These are phyloP conservation scores for Hypsopygia costalis DNA, from an alignment of 2,888 invertebrate genomes.

Conservation along the genomic window DNA sequence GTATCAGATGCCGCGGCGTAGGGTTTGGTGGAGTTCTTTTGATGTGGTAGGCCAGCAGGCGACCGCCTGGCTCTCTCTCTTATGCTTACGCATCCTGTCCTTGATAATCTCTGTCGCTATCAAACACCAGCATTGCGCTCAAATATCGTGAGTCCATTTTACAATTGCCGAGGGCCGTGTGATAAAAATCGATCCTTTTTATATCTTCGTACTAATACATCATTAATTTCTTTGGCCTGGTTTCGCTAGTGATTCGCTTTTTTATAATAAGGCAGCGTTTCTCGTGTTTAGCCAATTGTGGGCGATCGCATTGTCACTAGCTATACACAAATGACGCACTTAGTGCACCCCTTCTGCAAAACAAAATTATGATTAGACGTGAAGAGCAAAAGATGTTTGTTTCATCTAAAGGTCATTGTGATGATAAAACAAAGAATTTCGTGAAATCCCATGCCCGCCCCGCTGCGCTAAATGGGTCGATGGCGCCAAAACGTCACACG, in stretches of 20 bases:
- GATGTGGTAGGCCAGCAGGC: slow-evolving; percentile 71
- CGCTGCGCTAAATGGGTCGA: slow-evolving; percentile 73
- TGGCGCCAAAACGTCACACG: slow-evolving; percentile 77
- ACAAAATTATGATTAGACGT: slow-evolving; percentile 37
- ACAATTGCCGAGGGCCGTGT: slow-evolving; percentile 74
- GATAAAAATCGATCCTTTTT: slow-evolving; percentile 69
- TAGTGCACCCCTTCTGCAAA: slow-evolving; percentile 75
- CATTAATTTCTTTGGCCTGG: slow-evolving; percentile 75
- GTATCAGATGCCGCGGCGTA: slow-evolving; percentile 64
- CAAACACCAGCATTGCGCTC: slow-evolving; percentile 65
- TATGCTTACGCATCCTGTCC: slow-evolving; percentile 78
- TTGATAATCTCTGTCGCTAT: slow-evolving; percentile 60
- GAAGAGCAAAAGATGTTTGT: slow-evolving; percentile 37
- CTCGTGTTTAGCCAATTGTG: slow-evolving; percentile 58
- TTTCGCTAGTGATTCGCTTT: slow-evolving; percentile 66
- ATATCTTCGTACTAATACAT: slow-evolving; percentile 70
- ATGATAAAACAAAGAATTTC: slow-evolving; percentile 55
- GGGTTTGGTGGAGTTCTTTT: slow-evolving; percentile 55
- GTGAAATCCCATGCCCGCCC: slow-evolving; percentile 58
- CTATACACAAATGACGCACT: slow-evolving; percentile 70
- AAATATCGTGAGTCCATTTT: slow-evolving; percentile 76
- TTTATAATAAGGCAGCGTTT: slow-evolving; percentile 49
- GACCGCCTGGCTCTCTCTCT: slow-evolving; percentile 69
- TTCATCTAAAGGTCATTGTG: slow-evolving; percentile 50
- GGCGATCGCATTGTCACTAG: slow-evolving; percentile 76